These are phyloP conservation scores for Metalampra italica DNA, from an alignment of 2,888 invertebrate species.

Conservation along the genomic window DNA sequence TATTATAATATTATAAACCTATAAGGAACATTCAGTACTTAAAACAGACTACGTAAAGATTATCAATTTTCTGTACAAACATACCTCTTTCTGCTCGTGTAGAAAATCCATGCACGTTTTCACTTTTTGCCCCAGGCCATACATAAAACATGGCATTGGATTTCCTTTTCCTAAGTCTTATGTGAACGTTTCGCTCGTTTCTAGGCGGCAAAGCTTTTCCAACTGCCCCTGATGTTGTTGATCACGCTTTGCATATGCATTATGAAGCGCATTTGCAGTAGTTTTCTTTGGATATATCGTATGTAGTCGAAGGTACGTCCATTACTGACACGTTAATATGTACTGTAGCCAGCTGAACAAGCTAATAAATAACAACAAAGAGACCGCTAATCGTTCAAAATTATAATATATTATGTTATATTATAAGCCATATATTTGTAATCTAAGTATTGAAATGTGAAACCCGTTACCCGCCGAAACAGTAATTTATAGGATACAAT, in stretches of 20 bases:
- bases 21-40: background rate
- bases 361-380: too few species aligned
- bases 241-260: constrained; percentile 80
- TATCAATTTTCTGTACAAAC: background rate
- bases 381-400: too few species aligned
- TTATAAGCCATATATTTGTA: too few species aligned
- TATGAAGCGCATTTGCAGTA: constrained; percentile 80
- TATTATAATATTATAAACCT: constrained; percentile 16
- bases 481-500: too few species aligned
- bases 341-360: too few species aligned
- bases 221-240: constrained; percentile 80
- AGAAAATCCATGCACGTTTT: constrained; percentile 32
- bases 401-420: too few species aligned
- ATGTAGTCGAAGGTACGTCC: constrained; percentile 79
- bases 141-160: constrained; percentile 36
- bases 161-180: constrained; percentile 42
- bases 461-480: too few species aligned
- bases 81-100: constrained; percentile 10
- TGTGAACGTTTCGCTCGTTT: constrained; percentile 73
- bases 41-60: background rate
- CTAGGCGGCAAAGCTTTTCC: constrained; percentile 78
- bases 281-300: constrained; percentile 80
- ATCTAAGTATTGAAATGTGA: too few species aligned
- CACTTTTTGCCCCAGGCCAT: constrained; percentile 23
- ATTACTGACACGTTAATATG: constrained; percentile 72